A percentile compares a stretch with the other conserved stretches of the same genome.
These are phyloP conservation scores for Gonatopus flavifemur DNA, from an alignment of 1,140 invertebrate species.

Conservation along the genomic window DNA sequence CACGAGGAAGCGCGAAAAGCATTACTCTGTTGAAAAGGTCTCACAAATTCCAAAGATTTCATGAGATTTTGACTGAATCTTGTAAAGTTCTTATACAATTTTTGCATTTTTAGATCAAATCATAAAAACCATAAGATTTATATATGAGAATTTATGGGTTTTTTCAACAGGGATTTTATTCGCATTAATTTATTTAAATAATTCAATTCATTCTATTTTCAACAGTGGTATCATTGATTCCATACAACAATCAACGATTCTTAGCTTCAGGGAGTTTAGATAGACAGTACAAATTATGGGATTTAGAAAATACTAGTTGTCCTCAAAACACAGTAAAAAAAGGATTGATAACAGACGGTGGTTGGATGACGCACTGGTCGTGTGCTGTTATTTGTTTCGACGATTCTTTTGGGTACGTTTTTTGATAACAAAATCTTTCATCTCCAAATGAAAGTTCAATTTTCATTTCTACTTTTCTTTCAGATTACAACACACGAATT, in stretches of 20 bases:
- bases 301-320: slow-evolving; percentile 47
- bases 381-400: slow-evolving; percentile 46
- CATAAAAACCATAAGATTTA: too few species aligned
- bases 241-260: slow-evolving; percentile 44
- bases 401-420: slow-evolving; percentile 46
- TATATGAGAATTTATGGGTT: too few species aligned
- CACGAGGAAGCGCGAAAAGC: too few species aligned
- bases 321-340: slow-evolving; percentile 39
- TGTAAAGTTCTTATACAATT: too few species aligned
- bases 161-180: too few species aligned
- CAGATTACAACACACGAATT: slow-evolving; percentile 43
- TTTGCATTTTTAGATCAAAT: too few species aligned
- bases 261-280: slow-evolving; percentile 55
- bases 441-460: not conserved
- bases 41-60: too few species aligned
- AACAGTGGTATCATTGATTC: slow-evolving; percentile 46
- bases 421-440: not conserved
- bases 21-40: too few species aligned
- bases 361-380: slow-evolving; percentile 54
- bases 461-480: slow-evolving; percentile 17
- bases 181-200: not conserved
- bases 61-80: too few species aligned
- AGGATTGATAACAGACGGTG: slow-evolving; percentile 45
- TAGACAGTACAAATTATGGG: slow-evolving; percentile 58
- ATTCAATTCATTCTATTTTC: slow-evolving; percentile 11